Conservation (phyloP, 2,888 invertebrate genomes). For the Urechis unicinctus region DNA sequence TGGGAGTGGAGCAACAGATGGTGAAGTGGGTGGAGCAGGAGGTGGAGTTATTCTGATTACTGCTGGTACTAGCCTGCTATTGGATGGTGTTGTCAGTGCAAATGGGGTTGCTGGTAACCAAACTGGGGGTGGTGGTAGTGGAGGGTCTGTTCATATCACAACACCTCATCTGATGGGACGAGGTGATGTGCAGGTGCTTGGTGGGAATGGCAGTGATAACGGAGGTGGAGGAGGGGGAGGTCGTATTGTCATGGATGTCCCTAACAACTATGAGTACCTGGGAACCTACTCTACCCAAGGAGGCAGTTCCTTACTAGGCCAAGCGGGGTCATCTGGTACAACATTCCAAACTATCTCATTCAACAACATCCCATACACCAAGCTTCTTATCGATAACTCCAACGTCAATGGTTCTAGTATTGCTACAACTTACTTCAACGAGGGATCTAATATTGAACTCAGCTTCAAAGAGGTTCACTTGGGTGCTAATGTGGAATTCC, state of each 20-base stretch:
- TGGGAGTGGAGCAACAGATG: slow-evolving; percentile 15
- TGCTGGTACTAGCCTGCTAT: slow-evolving; percentile 9
- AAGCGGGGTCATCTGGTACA: slow-evolving; percentile 29
- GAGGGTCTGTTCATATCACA: too few species aligned
- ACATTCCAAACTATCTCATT: slow-evolving; percentile 13
- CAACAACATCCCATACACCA: neutral
- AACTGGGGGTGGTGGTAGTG: slow-evolving; percentile 19
- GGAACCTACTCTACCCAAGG: slow-evolving; percentile 22
- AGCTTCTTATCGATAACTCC: slow-evolving; percentile 5
- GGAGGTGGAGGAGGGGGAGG: slow-evolving; percentile 33
- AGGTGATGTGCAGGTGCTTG: slow-evolving; percentile 17
- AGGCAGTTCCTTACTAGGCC: slow-evolving; percentile 18
- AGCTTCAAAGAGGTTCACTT: slow-evolving; percentile 19
- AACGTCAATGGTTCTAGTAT: too few species aligned
- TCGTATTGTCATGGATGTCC: slow-evolving; percentile 19
- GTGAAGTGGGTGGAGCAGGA: slow-evolving; percentile 21
- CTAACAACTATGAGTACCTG: slow-evolving; percentile 22
- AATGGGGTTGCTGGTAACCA: slow-evolving; percentile 25
- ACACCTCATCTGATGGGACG: too few species aligned
- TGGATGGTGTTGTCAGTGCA: slow-evolving; percentile 13
- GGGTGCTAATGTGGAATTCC: slow-evolving; percentile 18
- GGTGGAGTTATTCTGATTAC: too few species aligned
- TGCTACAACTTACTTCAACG: slow-evolving; percentile 22
- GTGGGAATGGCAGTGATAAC: slow-evolving; percentile 22
- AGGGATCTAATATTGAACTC: slow-evolving; percentile 3